Evolutionary conservation across 2,113 vertebrate genomes (phyloP).

Genomic region (Alectura lathami): DNA sequence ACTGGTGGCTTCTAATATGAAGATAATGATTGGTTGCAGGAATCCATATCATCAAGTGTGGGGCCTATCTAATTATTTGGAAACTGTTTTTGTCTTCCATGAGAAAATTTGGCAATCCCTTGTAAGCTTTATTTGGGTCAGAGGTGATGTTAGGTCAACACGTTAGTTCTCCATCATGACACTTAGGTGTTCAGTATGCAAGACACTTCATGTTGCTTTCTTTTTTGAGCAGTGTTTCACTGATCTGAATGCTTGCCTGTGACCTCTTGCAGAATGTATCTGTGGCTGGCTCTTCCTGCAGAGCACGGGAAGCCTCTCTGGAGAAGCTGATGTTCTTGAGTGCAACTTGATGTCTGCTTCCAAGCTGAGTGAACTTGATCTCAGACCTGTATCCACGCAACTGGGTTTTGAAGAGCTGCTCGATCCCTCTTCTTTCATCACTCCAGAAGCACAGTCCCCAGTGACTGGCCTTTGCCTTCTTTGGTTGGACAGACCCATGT

Average conservation of each 20-base stretch:
- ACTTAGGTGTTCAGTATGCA: not conserved
- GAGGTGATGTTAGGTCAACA: not conserved
- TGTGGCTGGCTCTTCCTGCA: not conserved
- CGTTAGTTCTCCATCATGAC: not conserved
- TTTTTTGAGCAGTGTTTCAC: not conserved
- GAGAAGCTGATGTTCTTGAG: not conserved
- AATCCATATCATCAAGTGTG: not conserved
- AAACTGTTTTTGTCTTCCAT: not conserved
- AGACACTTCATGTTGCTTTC: not conserved
- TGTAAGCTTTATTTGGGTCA: not conserved
- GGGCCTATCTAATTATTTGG: not conserved
- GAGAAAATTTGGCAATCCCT: not conserved
- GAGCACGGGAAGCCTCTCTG: not conserved
- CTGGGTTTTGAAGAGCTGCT: not conserved
- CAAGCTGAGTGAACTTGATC: not conserved
- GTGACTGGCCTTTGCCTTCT: not conserved
- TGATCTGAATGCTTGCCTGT: not conserved
- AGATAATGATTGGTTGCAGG: not conserved
- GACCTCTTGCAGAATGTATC: not conserved
- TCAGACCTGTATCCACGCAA: not conserved
- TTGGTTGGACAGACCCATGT: not conserved
- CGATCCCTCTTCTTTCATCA: not conserved
- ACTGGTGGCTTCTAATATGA: not conserved
- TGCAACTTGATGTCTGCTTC: not conserved
- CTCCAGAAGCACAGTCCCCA: not conserved